These are phyloP conservation scores for Loxodonta africana DNA, from an alignment of 2,113 vertebrate genomes.

Conservation along the genomic window DNA sequence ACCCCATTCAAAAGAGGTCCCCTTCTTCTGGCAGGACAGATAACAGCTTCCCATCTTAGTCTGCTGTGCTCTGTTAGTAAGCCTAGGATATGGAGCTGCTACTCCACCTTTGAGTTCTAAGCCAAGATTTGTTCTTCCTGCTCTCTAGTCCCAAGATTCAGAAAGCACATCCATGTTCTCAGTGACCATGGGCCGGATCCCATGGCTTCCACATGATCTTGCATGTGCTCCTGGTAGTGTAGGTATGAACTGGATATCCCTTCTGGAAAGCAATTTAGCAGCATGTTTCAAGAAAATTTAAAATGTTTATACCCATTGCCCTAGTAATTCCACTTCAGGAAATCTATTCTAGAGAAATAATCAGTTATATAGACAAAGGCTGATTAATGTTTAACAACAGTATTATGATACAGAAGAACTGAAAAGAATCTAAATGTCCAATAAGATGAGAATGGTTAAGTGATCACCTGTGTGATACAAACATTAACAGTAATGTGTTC, in stretches of 20 bases:
- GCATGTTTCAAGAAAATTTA: conserved; percentile 25
- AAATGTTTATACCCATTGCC: conserved; percentile 31
- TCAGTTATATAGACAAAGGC: neutral
- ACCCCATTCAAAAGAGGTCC: neutral
- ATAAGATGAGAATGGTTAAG: conserved; percentile 57
- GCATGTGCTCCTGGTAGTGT: neutral
- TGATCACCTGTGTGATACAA: conserved; percentile 37
- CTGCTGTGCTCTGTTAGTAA: neutral
- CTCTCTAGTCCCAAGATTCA: conserved; percentile 58
- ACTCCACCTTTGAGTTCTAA: conserved; percentile 18
- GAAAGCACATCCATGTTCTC: conserved; percentile 36
- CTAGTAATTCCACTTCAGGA: conserved; percentile 46
- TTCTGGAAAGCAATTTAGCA: conserved; percentile 47
- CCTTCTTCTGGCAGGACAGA: conserved; percentile 3
- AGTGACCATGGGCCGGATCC: neutral
- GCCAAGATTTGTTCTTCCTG: conserved; percentile 24
- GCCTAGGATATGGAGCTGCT: neutral
- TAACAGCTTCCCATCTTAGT: neutral
- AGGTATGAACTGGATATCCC: conserved; percentile 12
- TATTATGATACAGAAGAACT: conserved; percentile 14
- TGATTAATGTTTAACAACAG: conserved; percentile 63
- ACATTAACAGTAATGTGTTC: conserved; percentile 12
- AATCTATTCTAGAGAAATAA: conserved; percentile 56
- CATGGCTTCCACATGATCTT: neutral
- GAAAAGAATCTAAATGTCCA: neutral